Evolutionary conservation across 2,888 invertebrate species (phyloP).

Genomic region (Galerucella calmariensis): DNA sequence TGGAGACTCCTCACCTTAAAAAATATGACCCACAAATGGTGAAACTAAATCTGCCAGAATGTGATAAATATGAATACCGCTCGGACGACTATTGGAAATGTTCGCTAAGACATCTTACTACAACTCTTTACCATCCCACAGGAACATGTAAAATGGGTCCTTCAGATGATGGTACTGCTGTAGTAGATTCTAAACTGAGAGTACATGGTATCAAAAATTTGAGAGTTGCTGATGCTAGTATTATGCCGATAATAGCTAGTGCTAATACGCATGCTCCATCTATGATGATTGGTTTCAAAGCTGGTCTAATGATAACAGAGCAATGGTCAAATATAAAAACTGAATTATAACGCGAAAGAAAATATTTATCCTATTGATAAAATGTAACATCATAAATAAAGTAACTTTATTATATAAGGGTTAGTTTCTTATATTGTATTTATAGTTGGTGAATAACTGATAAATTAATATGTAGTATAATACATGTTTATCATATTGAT

Average conservation of each 20-base stretch:
- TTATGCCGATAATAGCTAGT: conserved; percentile 83
- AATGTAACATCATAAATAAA: too few relatives aligned
- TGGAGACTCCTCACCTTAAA: conserved; percentile 70
- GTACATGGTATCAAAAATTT: conserved; percentile 74
- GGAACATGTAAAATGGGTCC: conserved; percentile 88
- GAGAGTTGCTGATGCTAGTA: conserved; percentile 82
- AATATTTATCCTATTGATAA: too few relatives aligned
- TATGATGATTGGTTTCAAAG: conserved; percentile 87
- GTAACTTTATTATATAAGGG: too few relatives aligned
- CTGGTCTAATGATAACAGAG: conserved; percentile 83
- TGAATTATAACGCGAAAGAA: conserved; percentile 53
- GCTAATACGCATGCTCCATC: conserved; percentile 87
- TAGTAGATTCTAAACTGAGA: conserved; percentile 75
- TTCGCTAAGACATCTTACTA: conserved; percentile 77
- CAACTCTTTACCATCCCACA: conserved; percentile 85
- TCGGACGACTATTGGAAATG: conserved; percentile 84
- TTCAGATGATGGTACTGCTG: conserved; percentile 69
- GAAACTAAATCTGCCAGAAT: conserved; percentile 75
- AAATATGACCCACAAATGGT: conserved; percentile 74
- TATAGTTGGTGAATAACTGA: too few relatives aligned
- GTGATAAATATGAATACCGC: conserved; percentile 70
- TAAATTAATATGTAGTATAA: too few relatives aligned
- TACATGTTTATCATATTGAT: too few relatives aligned
- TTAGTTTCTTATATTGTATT: too few relatives aligned
- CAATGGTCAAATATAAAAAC: conserved; percentile 68